Percentiles rank a stretch among this genome's conserved stretches.
These are phyloP conservation scores for Agelastica alni DNA, from an alignment of 2,888 invertebrate genomes.

Conservation along the genomic window DNA sequence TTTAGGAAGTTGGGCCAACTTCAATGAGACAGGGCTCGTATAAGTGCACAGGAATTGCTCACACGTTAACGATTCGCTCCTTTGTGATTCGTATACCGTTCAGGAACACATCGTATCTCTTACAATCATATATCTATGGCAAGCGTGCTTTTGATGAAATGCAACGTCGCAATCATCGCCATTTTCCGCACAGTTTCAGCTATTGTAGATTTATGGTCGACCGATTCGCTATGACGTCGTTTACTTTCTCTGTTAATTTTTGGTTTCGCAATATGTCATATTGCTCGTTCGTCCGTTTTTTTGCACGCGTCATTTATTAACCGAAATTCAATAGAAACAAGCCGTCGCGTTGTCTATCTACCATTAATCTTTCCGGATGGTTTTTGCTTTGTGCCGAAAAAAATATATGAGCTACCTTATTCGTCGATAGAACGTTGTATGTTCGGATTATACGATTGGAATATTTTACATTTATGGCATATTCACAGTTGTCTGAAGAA, in stretches of 20 bases:
- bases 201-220: slow-evolving; percentile 14
- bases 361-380: slow-evolving; percentile 1
- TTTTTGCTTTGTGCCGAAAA: background rate
- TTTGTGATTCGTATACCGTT: no score
- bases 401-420: slow-evolving; percentile 2
- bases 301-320: background rate
- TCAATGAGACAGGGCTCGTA: no score
- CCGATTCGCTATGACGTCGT: background rate
- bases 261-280: background rate
- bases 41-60: no score
- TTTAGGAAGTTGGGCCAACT: no score
- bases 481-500: no score
- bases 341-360: background rate
- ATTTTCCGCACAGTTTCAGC: slow-evolving; percentile 23
- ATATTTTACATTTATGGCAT: no score
- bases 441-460: background rate
- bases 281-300: background rate
- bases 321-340: slow-evolving; percentile 4
- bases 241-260: slow-evolving; percentile 1
- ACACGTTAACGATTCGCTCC: no score
- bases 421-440: background rate
- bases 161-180: slow-evolving; percentile 18
- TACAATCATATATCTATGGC: no score
- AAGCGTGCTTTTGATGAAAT: no score
- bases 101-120: no score